Percentiles rank a stretch among this genome's conserved stretches.
Conservation (phyloP, 2,888 invertebrate species). For the Craniophora ligustri region DNA sequence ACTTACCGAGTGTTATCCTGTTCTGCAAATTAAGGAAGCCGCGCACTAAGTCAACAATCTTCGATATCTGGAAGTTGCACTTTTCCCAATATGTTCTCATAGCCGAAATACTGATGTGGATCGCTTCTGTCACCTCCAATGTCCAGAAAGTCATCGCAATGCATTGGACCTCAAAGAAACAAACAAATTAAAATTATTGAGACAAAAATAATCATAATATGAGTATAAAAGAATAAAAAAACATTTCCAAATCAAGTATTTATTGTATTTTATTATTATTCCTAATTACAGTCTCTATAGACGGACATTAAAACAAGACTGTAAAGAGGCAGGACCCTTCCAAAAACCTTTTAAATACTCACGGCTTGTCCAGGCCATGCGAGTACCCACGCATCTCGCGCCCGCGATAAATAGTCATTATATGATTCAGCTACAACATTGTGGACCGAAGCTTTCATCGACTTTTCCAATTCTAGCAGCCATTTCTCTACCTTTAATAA, state of each 20-base stretch:
- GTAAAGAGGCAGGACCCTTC: no score
- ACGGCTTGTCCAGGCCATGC: slow-evolving; percentile 97
- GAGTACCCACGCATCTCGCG: slow-evolving; percentile 94
- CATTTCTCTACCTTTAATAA: slow-evolving; percentile 96
- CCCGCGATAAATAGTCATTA: slow-evolving; percentile 90
- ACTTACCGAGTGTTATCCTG: slow-evolving; percentile 94
- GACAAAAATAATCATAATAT: no score
- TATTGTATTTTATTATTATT: no score
- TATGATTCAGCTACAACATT: slow-evolving; percentile 91
- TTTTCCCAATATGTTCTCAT: slow-evolving; percentile 90
- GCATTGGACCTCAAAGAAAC: slow-evolving; percentile 90
- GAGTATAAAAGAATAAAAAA: no score
- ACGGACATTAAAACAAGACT: no score
- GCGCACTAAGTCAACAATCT: slow-evolving; percentile 95
- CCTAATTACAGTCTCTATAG: no score
- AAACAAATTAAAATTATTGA: no score
- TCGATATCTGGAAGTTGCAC: slow-evolving; percentile 93
- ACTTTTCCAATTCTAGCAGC: slow-evolving; percentile 95
- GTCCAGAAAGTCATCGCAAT: slow-evolving; percentile 97
- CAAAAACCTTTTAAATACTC: no score
- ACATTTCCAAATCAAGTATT: no score
- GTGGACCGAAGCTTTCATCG: slow-evolving; percentile 96
- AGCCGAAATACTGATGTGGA: slow-evolving; percentile 87
- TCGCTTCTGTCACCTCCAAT: slow-evolving; percentile 94
- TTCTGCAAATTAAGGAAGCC: slow-evolving; percentile 96